Evolutionary conservation across 2,113 vertebrate species (phyloP), one percentile per base, ranked within the genome.

Genomic region (Eudyptes chrysolophus): DNA sequence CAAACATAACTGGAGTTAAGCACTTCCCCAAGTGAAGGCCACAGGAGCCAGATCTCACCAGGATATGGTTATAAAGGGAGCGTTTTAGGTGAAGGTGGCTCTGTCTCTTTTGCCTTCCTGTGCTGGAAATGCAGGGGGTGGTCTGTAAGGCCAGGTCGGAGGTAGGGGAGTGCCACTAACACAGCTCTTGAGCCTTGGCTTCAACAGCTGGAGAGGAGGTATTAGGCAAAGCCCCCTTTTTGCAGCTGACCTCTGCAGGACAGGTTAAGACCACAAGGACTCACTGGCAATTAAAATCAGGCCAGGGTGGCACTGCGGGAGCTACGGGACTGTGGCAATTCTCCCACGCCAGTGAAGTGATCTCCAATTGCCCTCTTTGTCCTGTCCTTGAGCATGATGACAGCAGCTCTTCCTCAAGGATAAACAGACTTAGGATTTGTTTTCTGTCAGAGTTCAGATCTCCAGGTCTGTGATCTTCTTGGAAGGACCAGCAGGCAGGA

Each of bases 31-130:
- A 0, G 29, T 3, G 29, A 89, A 79, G 51, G 40, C 14, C 29
- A 30, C 17, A 16, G 34, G 57, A 57, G 34, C 11, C 40, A 44
- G 12, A 27, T 49, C 26, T 80, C 13, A 1, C 11, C 60, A 32
- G 54, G 68, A 11, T n/a, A 16, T 2, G 5, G 27, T 24, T 42
- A 32, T 4, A 6, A 60, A 60, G 5, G 49, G 60, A 64, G 7
- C 0, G 0, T 22, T 54, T 65, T 4, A 8, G 13, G 36, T 32
- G 20, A 30, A 65, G 24, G 22, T 40, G 32, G 38, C 40, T 83
- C 48, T 70, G 13, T 34, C 36, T 78, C 57, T 13, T 2, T 72
- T 66, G 40, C 11, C 24, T 30, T 55, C 26, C 55, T 77, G 40
- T 0, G 4, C 60, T 68, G 54, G 22, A 68, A 76, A 69, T 0